phyloP scores from a whole-genome alignment of 1,140 invertebrate species.

The Drosophila eugracilis region DNA sequence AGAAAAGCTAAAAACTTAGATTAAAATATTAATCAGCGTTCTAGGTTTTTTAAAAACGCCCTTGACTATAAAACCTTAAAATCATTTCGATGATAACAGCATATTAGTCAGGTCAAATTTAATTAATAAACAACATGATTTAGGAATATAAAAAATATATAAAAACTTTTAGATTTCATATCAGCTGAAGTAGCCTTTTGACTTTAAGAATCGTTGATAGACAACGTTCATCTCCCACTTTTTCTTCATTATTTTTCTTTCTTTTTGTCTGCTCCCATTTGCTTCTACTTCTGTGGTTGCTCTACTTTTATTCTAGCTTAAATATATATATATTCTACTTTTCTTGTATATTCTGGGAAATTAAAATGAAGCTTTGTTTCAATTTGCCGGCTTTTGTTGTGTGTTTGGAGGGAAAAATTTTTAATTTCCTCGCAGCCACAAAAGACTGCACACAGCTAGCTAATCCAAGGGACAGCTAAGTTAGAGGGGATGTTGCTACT shows the following conservation, averaged over 20 bases:
- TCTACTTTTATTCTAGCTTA: slow-evolving; percentile 21
- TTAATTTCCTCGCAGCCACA: slow-evolving; percentile 66
- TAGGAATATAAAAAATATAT: neutral
- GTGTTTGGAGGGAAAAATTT: slow-evolving; percentile 34
- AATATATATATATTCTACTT: slow-evolving; percentile 13
- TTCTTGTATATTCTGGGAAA: slow-evolving; percentile 51
- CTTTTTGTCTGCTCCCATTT: slow-evolving; percentile 8
- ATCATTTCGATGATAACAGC: neutral
- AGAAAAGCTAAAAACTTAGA: neutral
- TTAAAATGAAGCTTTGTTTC: slow-evolving; percentile 76
- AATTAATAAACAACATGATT: neutral
- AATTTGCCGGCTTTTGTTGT: slow-evolving; percentile 57
- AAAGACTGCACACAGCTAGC: slow-evolving; percentile 39
- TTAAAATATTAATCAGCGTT: neutral
- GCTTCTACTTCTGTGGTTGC: slow-evolving; percentile 5
- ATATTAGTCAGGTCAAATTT: neutral
- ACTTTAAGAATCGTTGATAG: slow-evolving; percentile 16
- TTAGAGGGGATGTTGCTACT: slow-evolving; percentile 23
- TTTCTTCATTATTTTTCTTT: slow-evolving; percentile 8
- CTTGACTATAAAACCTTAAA: neutral
- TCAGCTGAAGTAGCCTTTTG: no score
- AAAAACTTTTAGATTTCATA: neutral
- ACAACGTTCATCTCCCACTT: slow-evolving; percentile 2
- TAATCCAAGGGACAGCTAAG: slow-evolving; percentile 48
- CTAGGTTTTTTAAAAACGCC: neutral